A percentile compares a stretch with the other conserved stretches of the same genome.
phyloP scores from a whole-genome alignment of 2,888 invertebrate genomes.

The Drosophila niveifrons region DNA sequence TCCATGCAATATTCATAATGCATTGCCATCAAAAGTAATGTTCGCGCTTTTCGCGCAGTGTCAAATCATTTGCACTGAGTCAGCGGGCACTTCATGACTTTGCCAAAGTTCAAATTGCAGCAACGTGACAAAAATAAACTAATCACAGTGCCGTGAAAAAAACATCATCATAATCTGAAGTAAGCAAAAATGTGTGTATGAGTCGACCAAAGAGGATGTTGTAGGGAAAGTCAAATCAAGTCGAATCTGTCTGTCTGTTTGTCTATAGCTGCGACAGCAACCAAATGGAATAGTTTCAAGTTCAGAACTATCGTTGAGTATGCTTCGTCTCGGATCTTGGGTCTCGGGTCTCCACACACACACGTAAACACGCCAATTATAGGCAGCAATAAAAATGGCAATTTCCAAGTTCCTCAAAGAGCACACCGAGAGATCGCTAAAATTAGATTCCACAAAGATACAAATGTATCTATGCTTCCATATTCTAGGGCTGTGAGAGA shows the following conservation, averaged over 20 bases:
- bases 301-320: constrained; percentile 52
- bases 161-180: constrained; percentile 68
- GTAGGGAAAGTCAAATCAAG: constrained; percentile 8
- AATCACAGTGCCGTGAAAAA: constrained; percentile 42
- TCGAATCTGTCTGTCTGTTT: constrained; percentile 2
- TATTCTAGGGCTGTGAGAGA: constrained; percentile 42
- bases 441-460: constrained; percentile 47
- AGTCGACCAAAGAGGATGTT: background rate
- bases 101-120: constrained; percentile 62
- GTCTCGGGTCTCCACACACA: constrained; percentile 25
- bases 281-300: constrained; percentile 62
- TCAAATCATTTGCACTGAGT: constrained; percentile 36
- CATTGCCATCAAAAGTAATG: background rate
- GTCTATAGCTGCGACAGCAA: background rate
- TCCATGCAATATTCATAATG: background rate
- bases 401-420: constrained; percentile 48
- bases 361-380: constrained; percentile 73
- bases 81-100: constrained; percentile 43
- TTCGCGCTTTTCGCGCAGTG: constrained; percentile 26
- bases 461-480: constrained; percentile 11
- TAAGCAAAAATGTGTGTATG: background rate
- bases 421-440: constrained; percentile 39
- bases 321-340: background rate
- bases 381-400: constrained; percentile 69
- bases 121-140: constrained; percentile 64